These are phyloP conservation scores for Anguilla rostrata DNA, from an alignment of 2,113 vertebrate species.

Conservation along the genomic window DNA sequence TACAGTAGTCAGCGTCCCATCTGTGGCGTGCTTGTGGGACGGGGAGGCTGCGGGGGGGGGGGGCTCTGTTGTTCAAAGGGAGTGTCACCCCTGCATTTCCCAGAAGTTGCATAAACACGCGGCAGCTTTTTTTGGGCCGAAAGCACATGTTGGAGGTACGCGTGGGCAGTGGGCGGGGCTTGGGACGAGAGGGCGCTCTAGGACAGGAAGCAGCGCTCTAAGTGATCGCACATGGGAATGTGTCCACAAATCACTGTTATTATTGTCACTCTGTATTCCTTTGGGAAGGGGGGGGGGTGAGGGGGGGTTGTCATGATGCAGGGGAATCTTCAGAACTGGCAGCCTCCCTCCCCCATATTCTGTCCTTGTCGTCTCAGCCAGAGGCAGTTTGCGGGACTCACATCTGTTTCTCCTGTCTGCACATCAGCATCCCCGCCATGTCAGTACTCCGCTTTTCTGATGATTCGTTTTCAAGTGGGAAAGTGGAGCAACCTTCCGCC, in stretches of 20 bases:
- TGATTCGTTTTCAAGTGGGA: not conserved
- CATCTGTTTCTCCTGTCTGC: not conserved
- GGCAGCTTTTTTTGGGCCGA: not conserved
- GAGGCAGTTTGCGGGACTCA: not conserved
- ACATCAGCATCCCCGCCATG: not conserved
- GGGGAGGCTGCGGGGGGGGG: not conserved
- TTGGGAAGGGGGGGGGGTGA: not conserved
- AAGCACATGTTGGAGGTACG: not conserved
- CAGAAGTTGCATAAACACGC: not conserved
- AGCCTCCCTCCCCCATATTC: not conserved
- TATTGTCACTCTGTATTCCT: not conserved
- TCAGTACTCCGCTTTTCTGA: not conserved
- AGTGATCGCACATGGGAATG: conserved; percentile 1
- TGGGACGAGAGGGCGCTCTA: not conserved
- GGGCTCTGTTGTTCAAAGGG: not conserved
- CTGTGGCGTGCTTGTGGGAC: not conserved
- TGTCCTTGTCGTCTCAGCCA: not conserved
- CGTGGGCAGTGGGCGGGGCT: not conserved
- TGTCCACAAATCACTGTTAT: not conserved
- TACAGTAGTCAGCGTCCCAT: not conserved
- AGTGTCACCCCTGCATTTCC: not conserved
- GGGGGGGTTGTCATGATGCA: too few relatives aligned
- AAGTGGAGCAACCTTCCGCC: not conserved
- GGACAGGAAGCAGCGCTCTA: not conserved
- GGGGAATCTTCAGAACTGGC: not conserved